These are phyloP conservation scores for Abscondita cerata DNA, from an alignment of 2,888 invertebrate species.

Conservation along the genomic window DNA sequence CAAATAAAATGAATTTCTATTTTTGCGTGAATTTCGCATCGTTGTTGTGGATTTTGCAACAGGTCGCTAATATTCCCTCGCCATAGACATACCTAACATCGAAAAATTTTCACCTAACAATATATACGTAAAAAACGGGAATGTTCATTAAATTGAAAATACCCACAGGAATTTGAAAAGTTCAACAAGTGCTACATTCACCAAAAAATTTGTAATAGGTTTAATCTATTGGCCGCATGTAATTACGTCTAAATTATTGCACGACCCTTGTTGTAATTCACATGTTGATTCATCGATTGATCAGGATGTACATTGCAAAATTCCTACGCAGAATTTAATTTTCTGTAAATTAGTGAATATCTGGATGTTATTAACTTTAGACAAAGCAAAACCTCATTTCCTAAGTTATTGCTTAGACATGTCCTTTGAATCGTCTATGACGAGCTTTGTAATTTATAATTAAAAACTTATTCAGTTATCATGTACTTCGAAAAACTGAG, in stretches of 20 bases:
- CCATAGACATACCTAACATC: too few relatives aligned
- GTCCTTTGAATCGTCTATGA: conserved; percentile 11
- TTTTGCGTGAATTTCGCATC: background rate
- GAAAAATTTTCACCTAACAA: too few relatives aligned
- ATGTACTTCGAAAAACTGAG: too few relatives aligned
- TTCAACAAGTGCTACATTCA: conserved; percentile 7
- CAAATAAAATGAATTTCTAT: background rate
- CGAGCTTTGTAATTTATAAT: too few relatives aligned
- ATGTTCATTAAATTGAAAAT: too few relatives aligned
- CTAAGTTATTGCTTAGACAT: conserved; percentile 11
- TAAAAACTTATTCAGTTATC: too few relatives aligned
- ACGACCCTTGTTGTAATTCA: conserved; percentile 10
- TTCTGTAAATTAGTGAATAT: conserved; percentile 10
- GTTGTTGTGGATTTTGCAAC: conserved; percentile 3
- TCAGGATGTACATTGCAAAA: conserved; percentile 4
- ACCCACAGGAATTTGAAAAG: too few relatives aligned
- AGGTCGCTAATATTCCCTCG: conserved; percentile 12
- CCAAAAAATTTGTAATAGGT: background rate
- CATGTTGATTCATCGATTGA: conserved; percentile 15
- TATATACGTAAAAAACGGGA: conserved; percentile 6
- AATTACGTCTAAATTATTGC: conserved; percentile 8
- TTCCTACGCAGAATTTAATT: conserved; percentile 7
- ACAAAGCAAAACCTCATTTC: conserved; percentile 6
- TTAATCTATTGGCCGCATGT: conserved; percentile 7
- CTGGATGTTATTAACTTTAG: conserved; percentile 10